Conservation (phyloP, 2,888 invertebrate species). For the Eupithecia dodoneata region DNA sequence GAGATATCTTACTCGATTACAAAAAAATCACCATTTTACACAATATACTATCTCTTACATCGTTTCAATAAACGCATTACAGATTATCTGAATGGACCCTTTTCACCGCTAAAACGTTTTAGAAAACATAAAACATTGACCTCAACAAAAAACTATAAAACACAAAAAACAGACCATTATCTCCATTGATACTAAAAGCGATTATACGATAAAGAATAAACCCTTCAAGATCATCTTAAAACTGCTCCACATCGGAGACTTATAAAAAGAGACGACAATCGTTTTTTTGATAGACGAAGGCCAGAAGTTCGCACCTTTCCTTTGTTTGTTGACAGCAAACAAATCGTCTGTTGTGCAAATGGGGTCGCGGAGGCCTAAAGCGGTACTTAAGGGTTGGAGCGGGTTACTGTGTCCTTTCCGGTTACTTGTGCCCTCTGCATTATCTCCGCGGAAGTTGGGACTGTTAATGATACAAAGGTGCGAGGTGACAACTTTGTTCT, state of each 20-base stretch:
- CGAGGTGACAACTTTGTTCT: slow-evolving; percentile 55
- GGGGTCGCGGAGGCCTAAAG: slow-evolving; percentile 70
- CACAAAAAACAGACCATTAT: slow-evolving; percentile 68
- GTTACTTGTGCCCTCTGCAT: slow-evolving; percentile 64
- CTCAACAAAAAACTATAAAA: slow-evolving; percentile 55
- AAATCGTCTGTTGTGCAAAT: slow-evolving; percentile 80
- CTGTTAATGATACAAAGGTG: slow-evolving; percentile 67
- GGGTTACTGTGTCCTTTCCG: slow-evolving; percentile 79
- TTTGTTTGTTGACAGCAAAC: slow-evolving; percentile 82
- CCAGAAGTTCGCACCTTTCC: slow-evolving; percentile 74
- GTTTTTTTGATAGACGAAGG: slow-evolving; percentile 55
- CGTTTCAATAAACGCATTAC: slow-evolving; percentile 62
- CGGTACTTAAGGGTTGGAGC: slow-evolving; percentile 78
- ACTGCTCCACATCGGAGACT: slow-evolving; percentile 4
- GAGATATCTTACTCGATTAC: neutral
- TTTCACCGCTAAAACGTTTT: slow-evolving; percentile 74
- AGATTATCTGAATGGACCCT: slow-evolving; percentile 69
- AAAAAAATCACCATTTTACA: slow-evolving; percentile 47
- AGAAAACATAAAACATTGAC: slow-evolving; percentile 67
- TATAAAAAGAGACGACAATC: slow-evolving; percentile 11
- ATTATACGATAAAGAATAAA: slow-evolving; percentile 64
- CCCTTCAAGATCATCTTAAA: slow-evolving; percentile 51
- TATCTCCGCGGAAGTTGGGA: slow-evolving; percentile 66
- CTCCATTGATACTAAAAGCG: slow-evolving; percentile 76
- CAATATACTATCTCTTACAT: slow-evolving; percentile 64